Base-by-base conservation (phyloP, 2,888 invertebrate genomes). In the Leptarthrus brevirostris region DNA sequence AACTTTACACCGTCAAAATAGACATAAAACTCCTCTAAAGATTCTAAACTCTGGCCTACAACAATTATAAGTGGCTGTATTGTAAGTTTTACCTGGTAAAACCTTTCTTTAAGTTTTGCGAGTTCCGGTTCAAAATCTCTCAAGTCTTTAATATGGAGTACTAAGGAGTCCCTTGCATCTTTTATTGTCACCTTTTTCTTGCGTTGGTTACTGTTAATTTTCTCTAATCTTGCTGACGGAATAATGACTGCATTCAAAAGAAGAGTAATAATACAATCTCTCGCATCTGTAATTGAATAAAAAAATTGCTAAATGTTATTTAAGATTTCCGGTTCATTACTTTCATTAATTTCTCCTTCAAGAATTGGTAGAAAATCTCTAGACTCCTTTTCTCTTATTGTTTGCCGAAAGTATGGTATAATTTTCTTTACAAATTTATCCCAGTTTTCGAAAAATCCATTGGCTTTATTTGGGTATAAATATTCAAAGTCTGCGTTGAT, bases 1-100 rank as follows among this genome's bases (percentile, higher is more conserved):
- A 36, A 36, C 24, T 66, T 66, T 24, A 34, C 20, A 22, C n/a
- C 26, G 24, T 66, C 66, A 66, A 66, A 34, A n/a, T 24, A 40
- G 8, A 66, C 20, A 34, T 66, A 66, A 47, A 44, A 66, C 47
- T 66, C 66, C 3, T 30, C 24, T 24, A 66, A 12, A 10, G 26
- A 14, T 30, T 30, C 14, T 36, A 61, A 61, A 20, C 36, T 36
- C 16, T 20, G 12, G 10, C 36, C 61, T 20, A 61, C 36, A 61
- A 24, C 24, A 14, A 61, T 20, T 16, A 61, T 36, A 3, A 61
- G 34, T 16, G 61, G 61, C 36, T 61, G 61, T 14, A 61, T 18
- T 22, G 20, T 30, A 3, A 34, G 16, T 36, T 34, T 34, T 14
- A 30, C 8, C 14, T 34, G n/a, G 36, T 61, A 61, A n/a, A 22